Base-by-base conservation (phyloP, 2,888 invertebrate genomes). In the Polietes domitor region DNA sequence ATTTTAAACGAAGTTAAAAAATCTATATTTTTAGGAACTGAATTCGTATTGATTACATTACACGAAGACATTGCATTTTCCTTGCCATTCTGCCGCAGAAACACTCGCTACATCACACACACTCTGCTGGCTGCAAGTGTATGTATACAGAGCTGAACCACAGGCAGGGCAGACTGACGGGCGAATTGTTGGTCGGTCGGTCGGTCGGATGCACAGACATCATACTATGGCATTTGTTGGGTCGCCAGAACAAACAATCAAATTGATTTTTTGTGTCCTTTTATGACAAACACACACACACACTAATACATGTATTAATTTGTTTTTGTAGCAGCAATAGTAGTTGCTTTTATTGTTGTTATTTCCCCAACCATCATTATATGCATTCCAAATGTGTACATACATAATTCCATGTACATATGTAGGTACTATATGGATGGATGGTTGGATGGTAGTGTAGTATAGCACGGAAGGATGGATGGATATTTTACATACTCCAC, bases 321-420 rank as follows among this genome's bases (percentile, higher is more conserved):
- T 58, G 58, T 58, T 55, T 19, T 55, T 24, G 55, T 21, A 2
- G 9, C 55, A 21, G 5, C 15, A 7, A 9, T 58, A 32, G 41
- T 19, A 32, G 65, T 65, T 43, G 41, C n/a, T n/a, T n/a, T n/a
- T n/a, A n/a, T 53, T 53, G 53, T 65, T 65, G 17, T 65, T 65
- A 10, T 65, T 2, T 21, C 4, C n/a, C 28, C n/a, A 12, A 55
- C n/a, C 37, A 61, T 17, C 73, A 74, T 61, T 47, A 70, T 71
- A 32, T 71, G 70, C 77, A 77, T 77, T 77, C 58, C 15, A 70
- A 58, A 58, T 61, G 47, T 77, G 70, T 77, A 70, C 41, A 53
- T 55, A 68, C 24, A 28, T 63, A 47, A 24, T 24, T 61, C 0
- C 15, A 24, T 74, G 17, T 61, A 71, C 21, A 50, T 21, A 21